A percentile compares a stretch with the other conserved stretches of the same genome.
Evolutionary conservation across 2,888 invertebrate genomes (phyloP).

Genomic region (Amiota minor): DNA sequence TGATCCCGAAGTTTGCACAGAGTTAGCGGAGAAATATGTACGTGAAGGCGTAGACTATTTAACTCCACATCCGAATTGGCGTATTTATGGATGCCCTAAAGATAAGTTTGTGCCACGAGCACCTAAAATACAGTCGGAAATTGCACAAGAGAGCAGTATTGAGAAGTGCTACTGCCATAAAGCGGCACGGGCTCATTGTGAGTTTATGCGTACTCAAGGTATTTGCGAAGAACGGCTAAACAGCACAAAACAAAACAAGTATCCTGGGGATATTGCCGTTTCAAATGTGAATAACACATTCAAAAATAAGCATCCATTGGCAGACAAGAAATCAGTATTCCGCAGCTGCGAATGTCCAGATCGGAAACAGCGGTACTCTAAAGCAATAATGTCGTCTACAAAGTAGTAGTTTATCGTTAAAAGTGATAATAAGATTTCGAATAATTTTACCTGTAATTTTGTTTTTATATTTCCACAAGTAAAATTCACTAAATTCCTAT

Average conservation of each 20-base stretch:
- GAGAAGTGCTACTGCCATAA: conserved; percentile 50
- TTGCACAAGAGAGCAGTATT: conserved; percentile 35
- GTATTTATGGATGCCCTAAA: conserved; percentile 52
- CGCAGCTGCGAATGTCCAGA: conserved; percentile 11
- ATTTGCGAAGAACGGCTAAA: background rate
- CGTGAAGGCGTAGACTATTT: conserved; percentile 60
- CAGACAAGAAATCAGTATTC: background rate
- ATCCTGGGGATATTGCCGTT: too few species aligned
- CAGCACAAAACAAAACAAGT: background rate
- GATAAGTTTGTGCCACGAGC: conserved; percentile 48
- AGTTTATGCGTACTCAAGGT: conserved; percentile 39
- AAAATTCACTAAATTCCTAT: background rate
- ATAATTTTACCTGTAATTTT: too few species aligned
- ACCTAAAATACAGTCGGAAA: conserved; percentile 39
- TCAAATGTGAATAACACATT: too few species aligned
- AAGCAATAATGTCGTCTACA: too few species aligned
- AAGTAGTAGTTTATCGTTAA: too few species aligned
- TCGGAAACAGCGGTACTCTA: background rate
- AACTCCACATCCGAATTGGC: conserved; percentile 69
- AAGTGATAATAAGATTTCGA: too few species aligned
- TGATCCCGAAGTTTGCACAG: conserved; percentile 58
- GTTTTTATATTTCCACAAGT: too few species aligned
- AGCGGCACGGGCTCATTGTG: conserved; percentile 46
- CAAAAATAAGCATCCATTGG: too few species aligned
- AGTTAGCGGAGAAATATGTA: conserved; percentile 58